Base-by-base conservation (phyloP, 2,797 vertebrate genomes). In the Epinephelus awoara region DNA sequence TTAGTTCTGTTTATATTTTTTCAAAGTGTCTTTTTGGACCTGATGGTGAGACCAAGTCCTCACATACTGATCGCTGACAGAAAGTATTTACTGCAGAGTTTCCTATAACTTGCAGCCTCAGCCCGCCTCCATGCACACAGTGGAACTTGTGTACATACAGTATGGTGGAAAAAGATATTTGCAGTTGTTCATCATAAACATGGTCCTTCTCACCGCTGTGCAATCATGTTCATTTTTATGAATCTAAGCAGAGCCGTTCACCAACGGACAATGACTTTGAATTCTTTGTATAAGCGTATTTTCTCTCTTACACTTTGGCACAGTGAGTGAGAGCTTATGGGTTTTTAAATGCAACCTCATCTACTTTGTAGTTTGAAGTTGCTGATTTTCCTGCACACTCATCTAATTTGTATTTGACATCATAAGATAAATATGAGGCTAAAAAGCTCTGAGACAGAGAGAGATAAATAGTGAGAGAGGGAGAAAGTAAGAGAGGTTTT, bases 351-450 rank as follows among this genome's bases (percentile, higher is more conserved):
- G 66, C 64, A 76, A 79, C 79, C 74, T 72, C 63, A 84, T 75
- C 72, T 77, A 78, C 64, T 86, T 77, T 83, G 46, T 74, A 69
- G 44, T 70, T 68, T 59, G 58, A 80, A 72, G 56, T 76, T 66
- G 51, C 44, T 75, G 13, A 19, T 82, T 76, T 88, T 83, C 59
- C 69, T 80, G 73, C 72, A 74, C 23, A 73, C 66, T 85, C 78
- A 85, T 85, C 72, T 79, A 83, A 86, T 75, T 81, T 82, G 66
- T 64, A 67, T 82, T 77, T 72, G 65, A 76, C 70, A 84, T 78
- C 64, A 87, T 80, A 49, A 89, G 79, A 83, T 83, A 88, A 88
- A 89, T 81, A 85, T 79, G 72, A 85, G 64, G 67, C 44, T 73
- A 63, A 79, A 85, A 88, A 69, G 74, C 75, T 73, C 38, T 57